phyloP scores from a whole-genome alignment of 2,113 vertebrate species.

The Coptodon rendalli region DNA sequence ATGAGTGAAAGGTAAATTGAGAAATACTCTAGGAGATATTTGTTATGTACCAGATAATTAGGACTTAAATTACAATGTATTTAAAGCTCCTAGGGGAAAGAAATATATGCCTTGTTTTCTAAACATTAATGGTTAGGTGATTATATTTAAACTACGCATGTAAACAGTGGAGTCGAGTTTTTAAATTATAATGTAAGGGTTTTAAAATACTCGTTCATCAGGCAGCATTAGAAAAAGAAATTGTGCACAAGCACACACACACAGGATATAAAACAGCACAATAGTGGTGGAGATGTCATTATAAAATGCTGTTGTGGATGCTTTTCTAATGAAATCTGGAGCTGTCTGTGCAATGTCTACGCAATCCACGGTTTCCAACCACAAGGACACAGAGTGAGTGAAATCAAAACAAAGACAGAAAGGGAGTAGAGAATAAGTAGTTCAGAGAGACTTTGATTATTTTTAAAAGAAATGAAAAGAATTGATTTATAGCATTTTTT shows the following conservation, averaged over 20 bases:
- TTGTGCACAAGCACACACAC: neutral
- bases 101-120: neutral
- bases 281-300: neutral
- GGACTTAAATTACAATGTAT: neutral
- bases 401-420: constrained; percentile 8
- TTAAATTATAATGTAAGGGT: neutral
- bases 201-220: neutral
- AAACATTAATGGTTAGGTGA: neutral
- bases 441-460: neutral
- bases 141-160: neutral
- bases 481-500: neutral
- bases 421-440: neutral
- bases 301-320: constrained; percentile 1
- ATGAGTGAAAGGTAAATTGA: neutral
- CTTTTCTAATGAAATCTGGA: constrained; percentile 28
- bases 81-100: neutral
- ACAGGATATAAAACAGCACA: neutral
- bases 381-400: constrained; percentile 22
- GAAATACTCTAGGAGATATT: neutral
- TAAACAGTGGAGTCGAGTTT: neutral
- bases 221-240: neutral
- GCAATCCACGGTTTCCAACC: constrained; percentile 32
- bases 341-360: neutral
- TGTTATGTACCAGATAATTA: neutral
- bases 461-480: constrained; percentile 10